Base-by-base conservation (phyloP, 2,797 vertebrate genomes). In the Chanos chanos region DNA sequence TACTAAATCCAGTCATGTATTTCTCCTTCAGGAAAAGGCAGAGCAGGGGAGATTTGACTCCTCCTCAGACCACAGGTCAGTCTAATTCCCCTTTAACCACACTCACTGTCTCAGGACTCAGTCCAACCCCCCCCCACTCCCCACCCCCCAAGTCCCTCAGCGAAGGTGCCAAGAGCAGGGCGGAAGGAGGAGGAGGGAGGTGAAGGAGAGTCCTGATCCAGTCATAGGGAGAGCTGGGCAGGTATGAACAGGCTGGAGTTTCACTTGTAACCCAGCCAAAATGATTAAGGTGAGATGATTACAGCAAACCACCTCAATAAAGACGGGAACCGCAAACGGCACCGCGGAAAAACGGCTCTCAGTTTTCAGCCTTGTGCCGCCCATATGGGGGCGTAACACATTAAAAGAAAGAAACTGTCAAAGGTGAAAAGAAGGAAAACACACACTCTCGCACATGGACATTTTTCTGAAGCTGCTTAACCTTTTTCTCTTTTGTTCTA, bases 181-280 rank as follows among this genome's bases (percentile, higher is more conserved):
- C 18, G 43, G 36, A 36, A 39, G 40, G 40, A n/a, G 40, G 18
- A 41, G 18, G 39, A 9, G 16, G 18, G 43, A 40, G n/a, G 22
- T 40, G n/a, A 2, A 10, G 15, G 1, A 51, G 66, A 57, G 64
- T 61, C 57, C 16, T 25, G 61, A 66, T 57, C 52, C 64, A 71
- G 71, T 48, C 64, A 66, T 57, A 70, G 33, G 57, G 40, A 61
- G 71, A 71, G 34, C 13, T 24, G 51, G 80, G 70, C 89, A 85
- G 83, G 89, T 85, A 74, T 37, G 36, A 82, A 86, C 89, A 81
- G 81, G 89, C 76, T 70, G 28, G 8, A 85, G 89, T 91, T 89
- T 91, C 89, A 86, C 83, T 90, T 91, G 89, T 86, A 74, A 79
- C 71, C 24, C 68, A 62, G 81, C 84, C 86, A 89, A 84, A 78